Evolutionary conservation across 2,888 invertebrate genomes (phyloP).

Genomic region (Zelleria hepariella): DNA sequence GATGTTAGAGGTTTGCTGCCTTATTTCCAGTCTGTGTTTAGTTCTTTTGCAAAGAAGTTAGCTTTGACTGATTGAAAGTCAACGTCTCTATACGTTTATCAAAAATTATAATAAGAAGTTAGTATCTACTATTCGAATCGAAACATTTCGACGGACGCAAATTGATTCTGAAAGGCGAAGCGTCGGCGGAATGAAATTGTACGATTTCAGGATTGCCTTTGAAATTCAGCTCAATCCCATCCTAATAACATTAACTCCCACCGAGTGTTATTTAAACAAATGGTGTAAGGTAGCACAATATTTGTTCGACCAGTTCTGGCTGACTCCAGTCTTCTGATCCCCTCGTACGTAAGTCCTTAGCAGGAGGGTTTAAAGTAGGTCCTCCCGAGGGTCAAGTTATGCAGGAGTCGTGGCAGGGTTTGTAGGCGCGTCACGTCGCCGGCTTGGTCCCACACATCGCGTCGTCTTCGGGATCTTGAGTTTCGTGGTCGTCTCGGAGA

Average conservation of each 20-base stretch:
- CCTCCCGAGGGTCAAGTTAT: not conserved
- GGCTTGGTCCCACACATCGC: not conserved
- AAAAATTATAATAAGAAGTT: no score
- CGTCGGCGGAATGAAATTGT: not conserved
- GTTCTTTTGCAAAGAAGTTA: no score
- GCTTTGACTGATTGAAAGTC: no score
- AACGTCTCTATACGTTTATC: no score
- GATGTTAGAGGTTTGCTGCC: no score
- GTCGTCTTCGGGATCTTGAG: not conserved
- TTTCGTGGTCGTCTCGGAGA: not conserved
- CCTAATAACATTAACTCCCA: constrained; percentile 3
- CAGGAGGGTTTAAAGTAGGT: not conserved
- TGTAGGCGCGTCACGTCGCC: not conserved
- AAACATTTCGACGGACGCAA: not conserved
- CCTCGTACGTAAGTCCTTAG: not conserved
- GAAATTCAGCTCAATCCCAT: not conserved
- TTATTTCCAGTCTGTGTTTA: no score
- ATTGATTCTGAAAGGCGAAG: not conserved
- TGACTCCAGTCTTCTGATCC: not conserved
- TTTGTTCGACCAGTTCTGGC: not conserved
- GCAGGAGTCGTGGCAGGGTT: not conserved
- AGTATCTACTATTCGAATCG: no score
- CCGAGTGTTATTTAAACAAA: constrained; percentile 2
- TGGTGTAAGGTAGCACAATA: not conserved
- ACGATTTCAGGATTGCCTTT: not conserved